Conservation (phyloP, 2,113 vertebrate species). For the Irena cyanogastra region DNA sequence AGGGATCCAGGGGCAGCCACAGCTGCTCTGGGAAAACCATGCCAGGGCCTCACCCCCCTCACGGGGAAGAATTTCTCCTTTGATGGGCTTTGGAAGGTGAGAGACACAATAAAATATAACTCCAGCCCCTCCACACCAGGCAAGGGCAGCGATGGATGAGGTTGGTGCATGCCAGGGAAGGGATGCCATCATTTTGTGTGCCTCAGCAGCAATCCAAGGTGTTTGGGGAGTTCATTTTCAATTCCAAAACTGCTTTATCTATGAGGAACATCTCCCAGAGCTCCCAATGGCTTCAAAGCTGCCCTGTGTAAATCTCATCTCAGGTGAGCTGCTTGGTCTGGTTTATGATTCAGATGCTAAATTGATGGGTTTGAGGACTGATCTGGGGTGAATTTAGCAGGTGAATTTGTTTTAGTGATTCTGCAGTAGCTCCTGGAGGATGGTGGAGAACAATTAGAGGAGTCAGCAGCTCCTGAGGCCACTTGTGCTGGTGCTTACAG, state of each 20-base stretch:
- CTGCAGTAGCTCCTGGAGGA: not conserved
- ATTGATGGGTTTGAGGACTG: not conserved
- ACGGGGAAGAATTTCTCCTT: not conserved
- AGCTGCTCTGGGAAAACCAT: not conserved
- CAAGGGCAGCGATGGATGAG: not conserved
- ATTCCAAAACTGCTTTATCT: not conserved
- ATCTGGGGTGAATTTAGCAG: not conserved
- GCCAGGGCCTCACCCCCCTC: not conserved
- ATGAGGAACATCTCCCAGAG: not conserved
- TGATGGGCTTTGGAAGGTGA: not conserved
- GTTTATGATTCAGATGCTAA: not conserved
- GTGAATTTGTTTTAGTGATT: not conserved
- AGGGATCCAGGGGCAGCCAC: not conserved
- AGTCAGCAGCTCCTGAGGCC: not conserved
- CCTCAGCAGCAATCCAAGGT: not conserved
- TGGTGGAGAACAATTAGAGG: not conserved
- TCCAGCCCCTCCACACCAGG: fast-evolving
- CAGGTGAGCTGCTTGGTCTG: not conserved
- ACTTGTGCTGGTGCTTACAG: not conserved
- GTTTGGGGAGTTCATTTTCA: not conserved
- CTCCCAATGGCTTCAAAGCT: not conserved
- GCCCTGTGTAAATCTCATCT: not conserved
- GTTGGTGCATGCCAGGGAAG: not conserved
- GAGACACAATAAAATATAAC: not conserved
- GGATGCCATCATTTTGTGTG: not conserved